These are phyloP conservation scores for Tetramorium bicarinatum DNA, from an alignment of 2,888 invertebrate genomes.

Conservation along the genomic window DNA sequence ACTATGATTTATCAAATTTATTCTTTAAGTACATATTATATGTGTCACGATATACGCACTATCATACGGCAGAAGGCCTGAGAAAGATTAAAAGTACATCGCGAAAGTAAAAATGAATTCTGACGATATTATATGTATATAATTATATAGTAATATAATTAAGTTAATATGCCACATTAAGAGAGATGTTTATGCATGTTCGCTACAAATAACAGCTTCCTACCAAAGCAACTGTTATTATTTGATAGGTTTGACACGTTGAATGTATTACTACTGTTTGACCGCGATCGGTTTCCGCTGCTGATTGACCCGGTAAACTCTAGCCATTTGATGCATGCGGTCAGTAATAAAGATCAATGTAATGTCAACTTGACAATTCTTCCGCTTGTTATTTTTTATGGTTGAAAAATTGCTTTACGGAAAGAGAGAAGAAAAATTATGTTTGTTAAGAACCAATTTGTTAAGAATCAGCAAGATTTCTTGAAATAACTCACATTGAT, in stretches of 20 bases:
- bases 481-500: background rate
- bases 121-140: background rate
- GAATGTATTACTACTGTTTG: constrained; percentile 22
- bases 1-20: constrained; percentile 1
- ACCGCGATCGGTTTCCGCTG: constrained; percentile 29
- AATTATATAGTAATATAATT: background rate
- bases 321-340: background rate
- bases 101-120: background rate
- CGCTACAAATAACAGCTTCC: background rate
- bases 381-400: constrained; percentile 25
- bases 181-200: background rate
- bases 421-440: background rate
- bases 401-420: background rate
- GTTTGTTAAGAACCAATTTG: constrained; percentile 16
- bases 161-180: background rate
- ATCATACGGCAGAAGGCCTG: too few species aligned
- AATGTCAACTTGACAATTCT: background rate
- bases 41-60: background rate
- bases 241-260: background rate
- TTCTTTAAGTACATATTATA: background rate
- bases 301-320: constrained; percentile 1
- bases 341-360: background rate
- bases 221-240: background rate
- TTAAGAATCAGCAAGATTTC: background rate
- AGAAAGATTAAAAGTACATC: background rate